Percentiles rank a stretch among this genome's conserved stretches.
These are phyloP conservation scores for Osmerus mordax DNA, from an alignment of 2,113 vertebrate genomes.

Conservation along the genomic window DNA sequence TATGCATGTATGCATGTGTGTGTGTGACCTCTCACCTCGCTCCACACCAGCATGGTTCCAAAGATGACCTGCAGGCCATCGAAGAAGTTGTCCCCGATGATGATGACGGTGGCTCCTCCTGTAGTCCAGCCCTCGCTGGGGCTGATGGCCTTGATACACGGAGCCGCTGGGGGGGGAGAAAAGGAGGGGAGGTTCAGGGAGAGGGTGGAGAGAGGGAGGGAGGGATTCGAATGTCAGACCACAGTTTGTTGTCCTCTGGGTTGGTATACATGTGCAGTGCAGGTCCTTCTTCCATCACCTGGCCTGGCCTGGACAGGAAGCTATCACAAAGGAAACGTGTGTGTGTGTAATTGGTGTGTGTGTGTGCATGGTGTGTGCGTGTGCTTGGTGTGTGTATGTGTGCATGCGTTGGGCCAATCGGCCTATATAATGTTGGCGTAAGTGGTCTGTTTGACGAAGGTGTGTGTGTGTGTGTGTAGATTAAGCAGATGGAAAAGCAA, in stretches of 20 bases:
- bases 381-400: constrained; percentile 58
- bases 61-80: constrained; percentile 77
- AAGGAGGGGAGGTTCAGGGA: too few species aligned
- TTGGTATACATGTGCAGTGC: too few species aligned
- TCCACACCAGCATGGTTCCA: not conserved
- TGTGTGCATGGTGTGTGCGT: constrained; percentile 50
- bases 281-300: too few species aligned
- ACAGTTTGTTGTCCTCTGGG: not conserved
- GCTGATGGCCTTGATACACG: constrained; percentile 76
- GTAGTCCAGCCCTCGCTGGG: constrained; percentile 78
- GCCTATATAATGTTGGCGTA: constrained; percentile 80
- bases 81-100: constrained; percentile 79
- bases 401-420: constrained; percentile 78
- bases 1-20: too few species aligned
- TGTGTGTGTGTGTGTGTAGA: constrained; percentile 72
- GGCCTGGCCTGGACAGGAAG: too few species aligned
- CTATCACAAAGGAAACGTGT: too few species aligned
- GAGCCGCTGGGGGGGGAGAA: constrained; percentile 57
- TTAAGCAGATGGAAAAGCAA: constrained; percentile 87
- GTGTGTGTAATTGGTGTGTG: not conserved
- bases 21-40: too few species aligned
- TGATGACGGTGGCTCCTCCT: constrained; percentile 76
- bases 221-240: not conserved
- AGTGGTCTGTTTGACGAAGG: constrained; percentile 76
- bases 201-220: too few species aligned